Evolutionary conservation across 2,113 vertebrate genomes (phyloP), one percentile per base, ranked within the genome.

Genomic region (Podarcis cretensis): DNA sequence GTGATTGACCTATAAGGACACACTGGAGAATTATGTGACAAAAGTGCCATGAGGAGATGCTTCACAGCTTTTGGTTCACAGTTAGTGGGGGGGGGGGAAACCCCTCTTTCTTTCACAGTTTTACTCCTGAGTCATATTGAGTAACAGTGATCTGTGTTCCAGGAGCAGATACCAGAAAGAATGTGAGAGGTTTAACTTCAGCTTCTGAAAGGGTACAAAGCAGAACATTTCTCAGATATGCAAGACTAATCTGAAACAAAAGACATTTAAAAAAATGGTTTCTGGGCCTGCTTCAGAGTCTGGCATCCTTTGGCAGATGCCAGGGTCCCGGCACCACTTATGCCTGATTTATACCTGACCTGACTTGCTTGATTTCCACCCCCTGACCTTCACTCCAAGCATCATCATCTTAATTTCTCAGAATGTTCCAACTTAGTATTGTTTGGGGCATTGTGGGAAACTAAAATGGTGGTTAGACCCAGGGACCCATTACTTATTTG

Each of bases 61-160:
- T 75, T 76, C 5, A 16, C 65, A 13, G 25, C 30, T n/a, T 84
- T 66, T 81, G 77, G 35, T 18, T 84, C 0, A 13, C 74, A 23
- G 79, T 85, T 90, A 40, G 7, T 7, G 43, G 43, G 6, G 43
- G 40, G 6, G 20, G 32, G 25, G 5, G 23, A 18, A 37, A 5
- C 13, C 73, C 20, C 4, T 14, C 32, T 8, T 18, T 6, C 35
- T 27, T 66, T 79, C 23, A 12, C 0, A 10, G 84, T 32, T 89
- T 86, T 57, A 5, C 20, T 79, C 63, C 30, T 71, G 87, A 79
- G 35, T 43, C n/a, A 6, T 37, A 63, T 37, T n/a, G 37, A 89
- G 35, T 0, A 0, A 18, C 73, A 35, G n/a, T 4, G 84, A 21
- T 54, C 35, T 68, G 0, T 8, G 75, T 65, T 54, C 4, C 13